phyloP scores from a whole-genome alignment of 2,888 invertebrate species.

The Phengaris alcon region DNA sequence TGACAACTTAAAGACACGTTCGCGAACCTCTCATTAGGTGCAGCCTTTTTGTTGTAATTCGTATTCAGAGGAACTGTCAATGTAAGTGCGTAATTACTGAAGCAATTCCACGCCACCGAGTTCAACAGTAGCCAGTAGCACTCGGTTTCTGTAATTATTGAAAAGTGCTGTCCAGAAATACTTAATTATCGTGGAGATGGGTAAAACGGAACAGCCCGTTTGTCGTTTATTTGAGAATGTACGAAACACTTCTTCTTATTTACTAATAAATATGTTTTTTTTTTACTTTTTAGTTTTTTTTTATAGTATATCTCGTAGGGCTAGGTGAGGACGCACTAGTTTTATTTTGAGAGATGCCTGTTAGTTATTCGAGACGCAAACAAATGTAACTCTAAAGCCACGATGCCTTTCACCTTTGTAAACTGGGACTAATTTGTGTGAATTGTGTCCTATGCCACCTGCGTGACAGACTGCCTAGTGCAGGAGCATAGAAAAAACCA shows the following conservation, averaged over 20 bases:
- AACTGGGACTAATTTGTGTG: too few relatives aligned
- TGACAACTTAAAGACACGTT: slow-evolving; percentile 18
- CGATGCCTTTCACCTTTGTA: too few relatives aligned
- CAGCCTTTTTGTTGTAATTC: slow-evolving; percentile 22
- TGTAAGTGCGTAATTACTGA: slow-evolving; percentile 23
- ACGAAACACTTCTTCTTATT: neutral
- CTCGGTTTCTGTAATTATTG: slow-evolving; percentile 11
- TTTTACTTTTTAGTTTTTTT: too few relatives aligned
- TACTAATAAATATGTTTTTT: neutral
- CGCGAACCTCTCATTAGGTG: slow-evolving; percentile 13
- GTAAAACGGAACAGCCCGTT: neutral
- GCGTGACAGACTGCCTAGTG: too few relatives aligned
- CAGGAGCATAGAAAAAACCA: too few relatives aligned
- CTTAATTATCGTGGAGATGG: slow-evolving; percentile 2
- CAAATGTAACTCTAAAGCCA: too few relatives aligned
- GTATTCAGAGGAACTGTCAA: slow-evolving; percentile 2
- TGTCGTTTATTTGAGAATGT: neutral
- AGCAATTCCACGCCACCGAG: neutral
- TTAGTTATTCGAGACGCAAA: too few relatives aligned
- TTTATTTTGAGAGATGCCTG: too few relatives aligned
- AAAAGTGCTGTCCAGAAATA: slow-evolving; percentile 14
- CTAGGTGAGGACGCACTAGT: too few relatives aligned
- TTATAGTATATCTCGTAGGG: too few relatives aligned
- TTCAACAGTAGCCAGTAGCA: slow-evolving; percentile 23
- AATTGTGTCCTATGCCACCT: too few relatives aligned